Percentiles rank a stretch among this genome's conserved stretches.
Conservation (phyloP, 2,888 invertebrate genomes). For the Gibbula magus region DNA sequence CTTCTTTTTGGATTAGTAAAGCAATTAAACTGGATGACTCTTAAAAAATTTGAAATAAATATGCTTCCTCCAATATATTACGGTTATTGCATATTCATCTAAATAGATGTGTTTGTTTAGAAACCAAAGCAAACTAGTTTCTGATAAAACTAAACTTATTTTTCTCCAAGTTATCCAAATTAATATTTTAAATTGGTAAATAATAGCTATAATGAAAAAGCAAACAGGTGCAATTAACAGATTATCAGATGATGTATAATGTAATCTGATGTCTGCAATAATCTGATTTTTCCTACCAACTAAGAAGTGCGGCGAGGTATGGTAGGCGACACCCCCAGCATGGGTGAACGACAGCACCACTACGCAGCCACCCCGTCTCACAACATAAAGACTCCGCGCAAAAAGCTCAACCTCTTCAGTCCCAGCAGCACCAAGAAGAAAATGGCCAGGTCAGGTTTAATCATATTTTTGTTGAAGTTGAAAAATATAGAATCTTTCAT, state of each 20-base stretch:
- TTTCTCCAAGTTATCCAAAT: too few relatives aligned
- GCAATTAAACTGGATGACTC: not conserved
- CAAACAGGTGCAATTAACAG: too few relatives aligned
- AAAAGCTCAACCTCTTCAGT: conserved; percentile 60
- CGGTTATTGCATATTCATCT: not conserved
- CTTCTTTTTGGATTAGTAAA: not conserved
- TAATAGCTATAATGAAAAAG: too few relatives aligned
- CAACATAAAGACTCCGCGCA: conserved; percentile 54
- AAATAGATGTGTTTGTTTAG: too few relatives aligned
- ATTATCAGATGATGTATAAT: too few relatives aligned
- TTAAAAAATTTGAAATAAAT: not conserved
- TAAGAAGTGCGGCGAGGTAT: conserved; percentile 16
- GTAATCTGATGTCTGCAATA: too few relatives aligned
- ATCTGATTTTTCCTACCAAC: not conserved
- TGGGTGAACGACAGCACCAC: conserved; percentile 41
- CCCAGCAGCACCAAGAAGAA: conserved; percentile 59
- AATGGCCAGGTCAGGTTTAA: not conserved
- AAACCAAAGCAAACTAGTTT: too few relatives aligned
- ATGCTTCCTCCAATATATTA: not conserved
- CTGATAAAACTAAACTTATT: too few relatives aligned
- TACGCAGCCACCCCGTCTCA: conserved; percentile 50
- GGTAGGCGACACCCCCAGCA: conserved; percentile 55
- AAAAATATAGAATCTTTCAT: too few relatives aligned
- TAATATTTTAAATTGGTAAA: too few relatives aligned
- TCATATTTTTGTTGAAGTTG: too few relatives aligned